Conservation (phyloP, 2,888 invertebrate species). For the Adelognathus sp. region DNA sequence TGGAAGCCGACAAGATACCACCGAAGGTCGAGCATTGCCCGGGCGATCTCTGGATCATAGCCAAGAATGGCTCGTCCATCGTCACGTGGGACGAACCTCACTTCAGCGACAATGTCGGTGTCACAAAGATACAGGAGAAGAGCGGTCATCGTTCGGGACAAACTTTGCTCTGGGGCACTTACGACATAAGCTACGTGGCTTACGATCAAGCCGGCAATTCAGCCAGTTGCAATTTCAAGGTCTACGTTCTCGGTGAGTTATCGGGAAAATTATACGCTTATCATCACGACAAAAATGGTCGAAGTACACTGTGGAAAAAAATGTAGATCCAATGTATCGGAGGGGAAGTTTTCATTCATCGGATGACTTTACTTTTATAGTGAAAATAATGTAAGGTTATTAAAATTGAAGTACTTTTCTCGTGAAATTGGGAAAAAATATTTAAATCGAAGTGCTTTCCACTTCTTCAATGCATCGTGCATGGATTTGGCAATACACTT, state of each 20-base stretch:
- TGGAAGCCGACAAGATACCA: constrained; percentile 91
- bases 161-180: constrained; percentile 94
- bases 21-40: constrained; percentile 95
- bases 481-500: no score
- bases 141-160: constrained; percentile 94
- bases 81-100: constrained; percentile 96
- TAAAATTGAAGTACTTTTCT: no score
- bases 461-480: no score
- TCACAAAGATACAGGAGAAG: constrained; percentile 90
- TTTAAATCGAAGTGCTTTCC: no score
- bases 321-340: no score
- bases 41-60: constrained; percentile 96
- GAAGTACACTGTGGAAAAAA: no score
- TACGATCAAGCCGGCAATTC: constrained; percentile 96
- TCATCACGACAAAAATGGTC: no score
- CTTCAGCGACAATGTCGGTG: constrained; percentile 94
- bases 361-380: no score
- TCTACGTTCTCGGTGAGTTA: constrained; percentile 92
- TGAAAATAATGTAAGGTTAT: no score
- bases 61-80: constrained; percentile 94
- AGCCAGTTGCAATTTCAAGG: constrained; percentile 95
- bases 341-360: no score
- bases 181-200: constrained; percentile 96
- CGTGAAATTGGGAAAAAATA: no score
- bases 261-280: not conserved